Evolutionary conservation across 1,140 invertebrate species (phyloP).

Genomic region (Mactra quadrangularis): DNA sequence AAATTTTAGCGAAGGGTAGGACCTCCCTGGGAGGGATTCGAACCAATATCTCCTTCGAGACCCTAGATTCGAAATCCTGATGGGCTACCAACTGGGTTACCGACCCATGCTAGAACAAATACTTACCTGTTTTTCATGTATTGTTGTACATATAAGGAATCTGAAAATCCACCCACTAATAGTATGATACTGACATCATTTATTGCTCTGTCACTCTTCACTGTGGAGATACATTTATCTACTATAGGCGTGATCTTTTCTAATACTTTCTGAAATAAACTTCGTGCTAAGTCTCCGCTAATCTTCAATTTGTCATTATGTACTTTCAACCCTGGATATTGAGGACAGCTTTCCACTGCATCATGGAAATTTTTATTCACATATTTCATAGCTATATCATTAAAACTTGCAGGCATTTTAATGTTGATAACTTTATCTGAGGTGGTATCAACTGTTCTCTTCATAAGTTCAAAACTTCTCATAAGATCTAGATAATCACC

Average conservation of each 20-base stretch:
- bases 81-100: too few relatives aligned
- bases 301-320: slow-evolving; percentile 34
- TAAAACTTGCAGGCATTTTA: slow-evolving; percentile 18
- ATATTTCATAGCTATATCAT: not conserved
- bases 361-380: slow-evolving; percentile 2
- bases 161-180: slow-evolving; percentile 51
- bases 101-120: too few relatives aligned
- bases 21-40: too few relatives aligned
- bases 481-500: slow-evolving; percentile 48
- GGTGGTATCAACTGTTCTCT: slow-evolving; percentile 8
- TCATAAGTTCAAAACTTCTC: slow-evolving; percentile 32
- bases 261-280: slow-evolving; percentile 33
- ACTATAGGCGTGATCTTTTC: slow-evolving; percentile 7
- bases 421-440: slow-evolving; percentile 13
- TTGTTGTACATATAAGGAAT: slow-evolving; percentile 42
- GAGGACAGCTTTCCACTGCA: not conserved
- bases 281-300: not conserved
- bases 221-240: slow-evolving; percentile 9
- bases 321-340: not conserved
- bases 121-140: slow-evolving; percentile 32
- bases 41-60: too few relatives aligned
- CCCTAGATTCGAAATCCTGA: too few relatives aligned
- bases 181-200: slow-evolving; percentile 25
- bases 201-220: not conserved
- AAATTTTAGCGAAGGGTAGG: too few relatives aligned